phyloP scores from a whole-genome alignment of 2,888 invertebrate genomes.

The Drosophila eohydei region DNA sequence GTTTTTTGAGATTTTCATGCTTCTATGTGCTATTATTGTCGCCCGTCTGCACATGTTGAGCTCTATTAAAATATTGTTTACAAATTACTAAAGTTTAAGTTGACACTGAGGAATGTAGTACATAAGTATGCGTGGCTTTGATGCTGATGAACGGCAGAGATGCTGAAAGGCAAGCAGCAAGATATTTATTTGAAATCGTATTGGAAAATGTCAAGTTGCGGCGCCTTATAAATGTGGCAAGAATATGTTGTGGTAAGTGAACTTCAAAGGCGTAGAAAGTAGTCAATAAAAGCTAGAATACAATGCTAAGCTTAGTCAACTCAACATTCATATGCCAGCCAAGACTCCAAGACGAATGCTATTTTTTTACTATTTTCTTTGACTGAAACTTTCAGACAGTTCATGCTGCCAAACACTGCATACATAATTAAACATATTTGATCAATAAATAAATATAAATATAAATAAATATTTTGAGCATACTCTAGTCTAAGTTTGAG shows the following conservation, averaged over 20 bases:
- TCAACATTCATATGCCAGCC: too few species aligned
- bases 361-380: not conserved
- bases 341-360: not conserved
- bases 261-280: not conserved
- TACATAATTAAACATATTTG: not conserved
- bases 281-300: not conserved
- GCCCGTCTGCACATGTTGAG: slow-evolving; percentile 31
- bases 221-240: not conserved
- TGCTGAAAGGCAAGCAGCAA: not conserved
- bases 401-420: not conserved
- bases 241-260: not conserved
- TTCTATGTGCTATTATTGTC: slow-evolving; percentile 25
- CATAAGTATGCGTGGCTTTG: not conserved
- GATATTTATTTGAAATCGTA: slow-evolving; percentile 2
- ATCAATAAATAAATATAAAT: slow-evolving; percentile 2
- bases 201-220: not conserved
- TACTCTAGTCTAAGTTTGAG: not conserved
- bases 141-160: not conserved
- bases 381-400: not conserved
- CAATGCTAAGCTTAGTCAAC: not conserved
- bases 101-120: slow-evolving; percentile 46
- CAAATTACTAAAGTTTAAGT: slow-evolving; percentile 39
- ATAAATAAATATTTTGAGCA: not conserved
- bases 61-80: slow-evolving; percentile 72
- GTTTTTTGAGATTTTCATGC: not conserved